Evolutionary conservation across 2,888 invertebrate genomes (phyloP).

Genomic region (Lomographa bimaculata): DNA sequence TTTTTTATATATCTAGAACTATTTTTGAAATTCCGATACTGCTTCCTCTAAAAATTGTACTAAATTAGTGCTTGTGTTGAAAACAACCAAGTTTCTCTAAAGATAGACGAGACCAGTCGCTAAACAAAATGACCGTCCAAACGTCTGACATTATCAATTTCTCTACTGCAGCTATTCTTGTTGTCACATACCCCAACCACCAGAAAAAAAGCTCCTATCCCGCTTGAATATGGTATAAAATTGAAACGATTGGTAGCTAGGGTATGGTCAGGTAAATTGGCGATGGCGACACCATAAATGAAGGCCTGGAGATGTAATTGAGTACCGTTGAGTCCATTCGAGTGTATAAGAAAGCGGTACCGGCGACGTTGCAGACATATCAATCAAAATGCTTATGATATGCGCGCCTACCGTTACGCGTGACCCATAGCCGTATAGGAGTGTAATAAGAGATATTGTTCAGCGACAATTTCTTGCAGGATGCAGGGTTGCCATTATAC

Average conservation of each 20-base stretch:
- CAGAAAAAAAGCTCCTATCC: conserved; percentile 14
- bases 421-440: conserved; percentile 46
- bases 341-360: conserved; percentile 78
- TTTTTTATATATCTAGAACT: no score
- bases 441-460: conserved; percentile 50
- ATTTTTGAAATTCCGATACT: no score
- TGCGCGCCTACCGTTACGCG: conserved; percentile 53
- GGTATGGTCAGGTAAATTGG: conserved; percentile 54
- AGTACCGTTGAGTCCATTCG: conserved; percentile 78
- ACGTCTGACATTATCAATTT: conserved; percentile 61
- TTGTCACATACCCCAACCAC: conserved; percentile 26
- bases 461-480: conserved; percentile 32
- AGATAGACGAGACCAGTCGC: conserved; percentile 47
- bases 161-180: conserved; percentile 55
- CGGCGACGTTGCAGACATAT: conserved; percentile 73
- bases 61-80: no score
- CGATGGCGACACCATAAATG: conserved; percentile 74
- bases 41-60: no score
- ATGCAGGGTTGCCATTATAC: conserved; percentile 22
- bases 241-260: conserved; percentile 20
- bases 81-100: conserved; percentile 63
- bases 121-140: conserved; percentile 49
- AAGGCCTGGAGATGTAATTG: conserved; percentile 74
- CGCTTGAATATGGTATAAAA: conserved; percentile 16
- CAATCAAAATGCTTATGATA: conserved; percentile 78